These are phyloP conservation scores for Pagetopsis macropterus DNA, from an alignment of 2,797 vertebrate genomes.

Conservation along the genomic window DNA sequence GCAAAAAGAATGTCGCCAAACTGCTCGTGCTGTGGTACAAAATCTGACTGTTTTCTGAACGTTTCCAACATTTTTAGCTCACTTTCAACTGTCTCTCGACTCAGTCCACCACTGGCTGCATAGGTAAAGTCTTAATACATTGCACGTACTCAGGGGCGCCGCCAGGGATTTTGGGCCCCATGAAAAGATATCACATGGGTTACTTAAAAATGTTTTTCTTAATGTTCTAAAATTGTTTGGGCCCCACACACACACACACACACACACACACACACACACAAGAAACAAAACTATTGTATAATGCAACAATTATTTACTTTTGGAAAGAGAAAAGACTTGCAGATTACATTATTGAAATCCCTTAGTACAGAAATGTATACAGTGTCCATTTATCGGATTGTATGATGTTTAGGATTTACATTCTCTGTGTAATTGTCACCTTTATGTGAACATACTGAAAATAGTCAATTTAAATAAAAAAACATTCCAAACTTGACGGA, in stretches of 20 bases:
- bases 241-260: too few species aligned
- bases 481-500: slow-evolving; percentile 25
- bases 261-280: background rate
- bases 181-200: too few species aligned
- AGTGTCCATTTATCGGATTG: slow-evolving; percentile 23
- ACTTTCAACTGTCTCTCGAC: background rate
- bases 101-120: background rate
- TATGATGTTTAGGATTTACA: slow-evolving; percentile 10
- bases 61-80: too few species aligned
- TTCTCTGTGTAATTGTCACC: background rate
- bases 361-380: slow-evolving; percentile 15
- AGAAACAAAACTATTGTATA: slow-evolving; percentile 25
- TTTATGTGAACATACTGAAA: slow-evolving; percentile 28
- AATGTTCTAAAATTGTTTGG: too few species aligned
- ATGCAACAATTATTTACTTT: slow-evolving; percentile 33
- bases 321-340: background rate
- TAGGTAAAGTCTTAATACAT: background rate
- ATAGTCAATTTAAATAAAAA: slow-evolving; percentile 28
- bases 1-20: too few species aligned
- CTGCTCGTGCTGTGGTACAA: too few species aligned
- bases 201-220: too few species aligned
- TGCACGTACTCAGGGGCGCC: background rate
- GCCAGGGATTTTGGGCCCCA: too few species aligned
- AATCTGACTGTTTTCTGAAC: too few species aligned
- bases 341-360: slow-evolving; percentile 8